Base-by-base conservation (phyloP, 2,797 vertebrate species). In the Siniperca obscura region DNA sequence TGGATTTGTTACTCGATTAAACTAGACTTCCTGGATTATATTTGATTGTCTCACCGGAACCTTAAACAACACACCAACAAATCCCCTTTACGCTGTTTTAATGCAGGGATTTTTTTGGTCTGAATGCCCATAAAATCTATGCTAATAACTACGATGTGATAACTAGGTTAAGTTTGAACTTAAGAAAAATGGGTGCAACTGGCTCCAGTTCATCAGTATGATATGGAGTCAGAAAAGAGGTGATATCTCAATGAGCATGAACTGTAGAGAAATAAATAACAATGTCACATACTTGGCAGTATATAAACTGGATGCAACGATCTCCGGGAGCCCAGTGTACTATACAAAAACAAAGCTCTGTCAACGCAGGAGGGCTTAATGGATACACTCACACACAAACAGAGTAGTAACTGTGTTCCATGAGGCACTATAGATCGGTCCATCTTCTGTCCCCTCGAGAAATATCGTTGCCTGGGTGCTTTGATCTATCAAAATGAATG, bases 401-500 rank as follows among this genome's bases (percentile, higher is more conserved):
- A 64, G 53, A 64, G 60, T 22, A 55, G 56, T 50, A 72, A 66
- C 65, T 80, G 40, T 77, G 74, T 25, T 74, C 59, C 75, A 74
- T 19, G 16, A 86, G 70, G 71, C 69, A 62, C 72, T 82, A 90
- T 87, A 81, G 89, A 91, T 86, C 55, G 74, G 87, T 78, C 83
- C 68, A 76, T 84, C 84, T 82, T 84, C 74, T 83, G 83, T 83
- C 70, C 88, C 84, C 83, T 78, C 0, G 55, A 86, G 91, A 81
- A 86, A 84, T 68, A 80, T 53, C 77, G 40, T 82, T 86, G 83
- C 85, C 84, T 77, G 36, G 52, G 70, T 5, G 14, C 91, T 95
- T 93, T 94, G 92, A 95, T 94, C 91, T 87, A 84, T 88, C 77
- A 93, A 90, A 93, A 90, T 68, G 83, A 93, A 90, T 80, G 78